Evolutionary conservation across 92 coral and sea anemone genomes (phyloP).

Genomic region (Anthopleura xanthogrammica): DNA sequence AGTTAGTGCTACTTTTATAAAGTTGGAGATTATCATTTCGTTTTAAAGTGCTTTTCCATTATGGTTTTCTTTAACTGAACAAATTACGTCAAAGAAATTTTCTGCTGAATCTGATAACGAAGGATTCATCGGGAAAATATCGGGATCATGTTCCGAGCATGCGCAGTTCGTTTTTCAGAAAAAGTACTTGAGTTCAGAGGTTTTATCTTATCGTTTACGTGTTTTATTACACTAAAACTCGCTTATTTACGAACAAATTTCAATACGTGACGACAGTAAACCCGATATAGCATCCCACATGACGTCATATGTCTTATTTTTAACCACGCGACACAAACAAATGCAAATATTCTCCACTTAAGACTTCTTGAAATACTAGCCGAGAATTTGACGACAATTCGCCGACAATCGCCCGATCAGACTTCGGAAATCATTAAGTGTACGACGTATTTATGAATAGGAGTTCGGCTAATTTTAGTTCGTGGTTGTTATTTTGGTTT

Average conservation of each 20-base stretch:
- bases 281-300: background rate
- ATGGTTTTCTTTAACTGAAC: no score
- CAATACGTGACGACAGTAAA: background rate
- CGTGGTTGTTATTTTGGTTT: background rate
- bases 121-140: no score
- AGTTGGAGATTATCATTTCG: no score
- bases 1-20: no score
- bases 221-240: background rate
- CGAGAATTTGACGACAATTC: background rate
- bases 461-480: background rate
- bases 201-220: background rate
- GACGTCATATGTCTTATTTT: background rate
- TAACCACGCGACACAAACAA: background rate
- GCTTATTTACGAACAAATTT: background rate
- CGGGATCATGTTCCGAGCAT: no score
- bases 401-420: background rate
- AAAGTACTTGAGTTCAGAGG: no score
- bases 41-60: no score
- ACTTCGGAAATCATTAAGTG: background rate
- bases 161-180: no score
- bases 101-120: no score
- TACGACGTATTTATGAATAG: background rate
- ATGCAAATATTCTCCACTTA: background rate
- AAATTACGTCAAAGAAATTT: no score
- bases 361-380: background rate